Evolutionary conservation across 2,113 vertebrate species (phyloP).

Genomic region (Vulpes ferrilata): DNA sequence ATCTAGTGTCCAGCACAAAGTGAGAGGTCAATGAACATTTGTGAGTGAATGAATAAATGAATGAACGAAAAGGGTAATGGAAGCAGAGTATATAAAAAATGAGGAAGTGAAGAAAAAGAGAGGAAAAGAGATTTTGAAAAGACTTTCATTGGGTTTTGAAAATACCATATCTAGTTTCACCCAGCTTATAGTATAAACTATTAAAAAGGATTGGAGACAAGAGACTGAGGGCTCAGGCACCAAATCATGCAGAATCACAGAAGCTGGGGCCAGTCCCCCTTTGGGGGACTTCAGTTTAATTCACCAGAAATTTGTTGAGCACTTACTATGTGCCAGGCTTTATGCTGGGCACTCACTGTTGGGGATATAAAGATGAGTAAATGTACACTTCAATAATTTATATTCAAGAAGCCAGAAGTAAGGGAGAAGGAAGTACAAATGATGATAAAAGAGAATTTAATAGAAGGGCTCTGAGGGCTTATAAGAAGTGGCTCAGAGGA

Average conservation of each 20-base stretch:
- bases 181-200: slow-evolving; percentile 28
- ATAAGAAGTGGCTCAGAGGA: slow-evolving; percentile 52
- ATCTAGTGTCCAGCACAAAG: not conserved
- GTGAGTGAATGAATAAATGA: not conserved
- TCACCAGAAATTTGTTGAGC: slow-evolving; percentile 37
- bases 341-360: not conserved
- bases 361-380: slow-evolving; percentile 35
- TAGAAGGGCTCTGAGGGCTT: slow-evolving; percentile 28
- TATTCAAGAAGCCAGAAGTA: slow-evolving; percentile 56
- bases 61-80: not conserved
- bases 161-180: slow-evolving; percentile 33
- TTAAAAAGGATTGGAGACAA: slow-evolving; percentile 31
- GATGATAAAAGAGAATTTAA: slow-evolving; percentile 69
- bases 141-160: slow-evolving; percentile 21
- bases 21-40: slow-evolving; percentile 12
- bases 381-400: slow-evolving; percentile 56
- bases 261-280: not conserved
- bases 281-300: not conserved
- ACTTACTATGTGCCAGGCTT: slow-evolving; percentile 3
- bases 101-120: not conserved
- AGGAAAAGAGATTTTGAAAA: not conserved
- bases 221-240: not conserved
- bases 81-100: slow-evolving; percentile 44
- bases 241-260: not conserved
- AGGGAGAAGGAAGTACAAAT: slow-evolving; percentile 50